Evolutionary conservation across 2,888 invertebrate species (phyloP), one percentile per base, ranked within the genome.

Genomic region (Cryptocephalus moraei): DNA sequence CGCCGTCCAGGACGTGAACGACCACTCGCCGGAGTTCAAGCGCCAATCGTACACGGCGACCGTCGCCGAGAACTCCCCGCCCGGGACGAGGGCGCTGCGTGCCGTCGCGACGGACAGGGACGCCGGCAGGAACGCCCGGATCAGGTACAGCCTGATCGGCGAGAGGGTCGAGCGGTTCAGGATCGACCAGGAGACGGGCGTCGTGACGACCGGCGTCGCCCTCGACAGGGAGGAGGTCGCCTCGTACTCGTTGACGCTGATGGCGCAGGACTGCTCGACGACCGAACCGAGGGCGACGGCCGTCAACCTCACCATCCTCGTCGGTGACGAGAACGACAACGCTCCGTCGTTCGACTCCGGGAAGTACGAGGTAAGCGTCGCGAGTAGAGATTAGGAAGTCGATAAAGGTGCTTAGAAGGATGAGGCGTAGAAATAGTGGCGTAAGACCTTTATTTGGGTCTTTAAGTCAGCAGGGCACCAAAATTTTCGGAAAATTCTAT

Each of bases 1-100:
- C 49, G 77, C 89, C 45, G 93, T 96, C 9, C 87, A 91, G 72
- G 96, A 96, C 69, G 86, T 91, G 48, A 95, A 95, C 69, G 95
- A 95, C 67, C 91, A 94, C 68, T 83, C 84, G 56, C 95, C 95
- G 0, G 83, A 85, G 60, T 95, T 95, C 68, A 84, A 82, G 59
- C 77, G 86, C 45, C 85, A 87, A 63, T 82, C 83, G 46, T 92
- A 92, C 66, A 80, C 79, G 56, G 84, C 86, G 0, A 76, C 73
- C 43, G 83, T 95, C 0, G 75, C 80, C 55, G 96, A 96, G 75
- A 94, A 95, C 68, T 73, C 84, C 45, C 81, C 87, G 1, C 68
- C 82, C 11, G 88, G 87, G 31, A 85, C 89, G 0, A 77, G 81
- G 61, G 87, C 94, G 2, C 75, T 90, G 8, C 79, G 80, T 49